These are phyloP conservation scores for Lamproptera curius DNA, from an alignment of 2,888 invertebrate genomes.

Conservation along the genomic window DNA sequence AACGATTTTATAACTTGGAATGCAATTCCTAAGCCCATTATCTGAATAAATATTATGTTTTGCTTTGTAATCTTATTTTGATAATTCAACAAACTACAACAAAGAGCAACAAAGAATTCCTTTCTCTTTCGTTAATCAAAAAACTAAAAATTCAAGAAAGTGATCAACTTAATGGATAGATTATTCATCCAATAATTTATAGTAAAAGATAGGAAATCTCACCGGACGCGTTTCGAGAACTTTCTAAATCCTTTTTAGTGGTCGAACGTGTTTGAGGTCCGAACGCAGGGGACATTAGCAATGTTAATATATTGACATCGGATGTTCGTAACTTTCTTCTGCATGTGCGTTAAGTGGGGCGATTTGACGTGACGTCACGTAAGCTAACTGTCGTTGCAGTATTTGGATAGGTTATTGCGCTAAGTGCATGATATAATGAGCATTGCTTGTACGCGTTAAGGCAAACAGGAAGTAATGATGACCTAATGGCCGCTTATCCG, in stretches of 20 bases:
- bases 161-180: not conserved
- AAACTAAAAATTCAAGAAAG: conserved; percentile 5
- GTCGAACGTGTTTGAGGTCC: conserved; percentile 45
- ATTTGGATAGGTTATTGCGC: no score
- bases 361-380: no score
- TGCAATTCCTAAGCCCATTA: no score
- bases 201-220: conserved; percentile 18
- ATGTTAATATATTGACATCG: conserved; percentile 30
- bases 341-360: conserved; percentile 33
- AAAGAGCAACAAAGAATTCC: not conserved
- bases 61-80: no score
- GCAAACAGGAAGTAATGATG: no score
- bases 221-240: conserved; percentile 34
- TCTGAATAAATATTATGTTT: no score
- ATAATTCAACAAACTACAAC: no score
- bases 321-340: conserved; percentile 42
- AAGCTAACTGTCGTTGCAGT: no score
- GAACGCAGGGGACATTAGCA: conserved; percentile 28
- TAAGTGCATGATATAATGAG: no score
- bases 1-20: no score
- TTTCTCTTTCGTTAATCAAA: conserved; percentile 1
- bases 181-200: not conserved
- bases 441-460: no score
- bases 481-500: no score
- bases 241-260: conserved; percentile 64